Percentiles rank a stretch among this genome's conserved stretches.
Conservation (phyloP, 2,797 vertebrate genomes). For the Steatocranus sp. region DNA sequence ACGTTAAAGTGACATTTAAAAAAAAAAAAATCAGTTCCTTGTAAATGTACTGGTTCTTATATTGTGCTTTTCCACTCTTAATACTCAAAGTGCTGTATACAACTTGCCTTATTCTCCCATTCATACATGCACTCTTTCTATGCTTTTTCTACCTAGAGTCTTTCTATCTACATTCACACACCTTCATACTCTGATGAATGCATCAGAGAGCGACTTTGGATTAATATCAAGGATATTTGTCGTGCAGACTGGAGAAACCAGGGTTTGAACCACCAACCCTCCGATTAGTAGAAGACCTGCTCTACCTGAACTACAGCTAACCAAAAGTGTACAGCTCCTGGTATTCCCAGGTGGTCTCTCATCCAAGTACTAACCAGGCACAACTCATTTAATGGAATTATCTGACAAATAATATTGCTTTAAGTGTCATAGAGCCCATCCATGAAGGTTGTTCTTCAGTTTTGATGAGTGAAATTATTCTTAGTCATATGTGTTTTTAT, state of each 20-base stretch:
- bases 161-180: background rate
- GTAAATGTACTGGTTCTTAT: background rate
- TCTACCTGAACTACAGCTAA: background rate
- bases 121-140: background rate
- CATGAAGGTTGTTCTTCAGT: background rate
- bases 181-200: background rate
- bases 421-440: background rate
- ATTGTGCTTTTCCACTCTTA: background rate
- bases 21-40: background rate
- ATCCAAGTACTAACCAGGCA: background rate
- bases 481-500: background rate
- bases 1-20: rapidly evolving
- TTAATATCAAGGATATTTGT: background rate
- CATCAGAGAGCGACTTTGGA: background rate
- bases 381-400: background rate
- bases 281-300: background rate
- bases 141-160: background rate
- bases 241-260: background rate
- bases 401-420: background rate
- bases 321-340: background rate
- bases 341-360: background rate
- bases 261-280: background rate
- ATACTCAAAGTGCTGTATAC: background rate
- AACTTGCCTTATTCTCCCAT: background rate
- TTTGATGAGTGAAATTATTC: background rate